Percentiles rank a stretch among this genome's conserved stretches.
These are phyloP conservation scores for Poliocrania exsul DNA, from an alignment of 2,797 vertebrate species.

Conservation along the genomic window DNA sequence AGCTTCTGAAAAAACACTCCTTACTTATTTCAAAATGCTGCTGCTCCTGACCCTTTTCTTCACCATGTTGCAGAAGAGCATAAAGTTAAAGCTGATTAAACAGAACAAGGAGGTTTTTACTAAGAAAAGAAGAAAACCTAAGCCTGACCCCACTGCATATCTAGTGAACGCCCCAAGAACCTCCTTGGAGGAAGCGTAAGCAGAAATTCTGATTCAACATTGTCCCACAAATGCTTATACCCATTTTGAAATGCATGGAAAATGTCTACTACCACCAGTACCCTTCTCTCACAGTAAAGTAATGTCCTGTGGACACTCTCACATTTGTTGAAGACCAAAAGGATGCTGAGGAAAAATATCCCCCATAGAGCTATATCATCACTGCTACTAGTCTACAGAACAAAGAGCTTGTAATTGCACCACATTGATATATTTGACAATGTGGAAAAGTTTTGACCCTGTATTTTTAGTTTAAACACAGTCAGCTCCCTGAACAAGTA, in stretches of 20 bases:
- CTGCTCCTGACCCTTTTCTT: background rate
- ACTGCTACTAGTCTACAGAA: background rate
- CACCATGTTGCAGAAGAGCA: background rate
- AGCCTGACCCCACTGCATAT: background rate
- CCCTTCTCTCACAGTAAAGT: background rate
- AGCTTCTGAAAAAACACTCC: background rate
- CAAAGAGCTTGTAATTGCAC: background rate
- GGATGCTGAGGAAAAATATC: background rate
- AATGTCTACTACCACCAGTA: background rate
- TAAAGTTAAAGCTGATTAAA: background rate
- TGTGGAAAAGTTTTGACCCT: background rate
- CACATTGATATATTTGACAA: background rate
- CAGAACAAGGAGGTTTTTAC: background rate
- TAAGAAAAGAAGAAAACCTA: background rate
- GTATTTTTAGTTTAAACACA: background rate
- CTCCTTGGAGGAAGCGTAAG: fast-evolving
- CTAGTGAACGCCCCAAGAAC: background rate
- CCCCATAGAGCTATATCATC: background rate
- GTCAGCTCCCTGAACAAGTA: background rate
- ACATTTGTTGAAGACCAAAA: background rate
- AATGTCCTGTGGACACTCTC: background rate
- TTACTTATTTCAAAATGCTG: slow-evolving; percentile 1
- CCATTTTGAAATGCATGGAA: background rate
- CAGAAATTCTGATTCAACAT: background rate
- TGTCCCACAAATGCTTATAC: background rate